phyloP scores from a whole-genome alignment of 2,888 invertebrate genomes.

The Charanyca ferruginea region DNA sequence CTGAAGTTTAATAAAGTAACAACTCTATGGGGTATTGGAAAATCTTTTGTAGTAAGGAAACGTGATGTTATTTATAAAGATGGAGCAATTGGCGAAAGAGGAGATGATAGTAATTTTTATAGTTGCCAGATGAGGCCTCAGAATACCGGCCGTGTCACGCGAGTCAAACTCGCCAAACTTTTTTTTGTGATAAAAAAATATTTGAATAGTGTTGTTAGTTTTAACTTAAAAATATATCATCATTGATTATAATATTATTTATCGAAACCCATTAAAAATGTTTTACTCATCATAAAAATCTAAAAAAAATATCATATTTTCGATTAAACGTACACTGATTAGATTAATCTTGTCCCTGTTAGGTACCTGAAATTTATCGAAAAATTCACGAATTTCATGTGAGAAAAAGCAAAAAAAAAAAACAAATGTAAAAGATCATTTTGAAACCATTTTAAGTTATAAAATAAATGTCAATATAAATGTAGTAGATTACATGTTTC shows the following conservation, averaged over 20 bases:
- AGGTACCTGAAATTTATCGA: conserved; percentile 87
- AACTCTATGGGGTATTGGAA: conserved; percentile 45
- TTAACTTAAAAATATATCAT: conserved; percentile 55
- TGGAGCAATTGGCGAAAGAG: conserved; percentile 56
- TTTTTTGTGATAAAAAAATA: conserved; percentile 82
- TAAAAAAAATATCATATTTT: conserved; percentile 51
- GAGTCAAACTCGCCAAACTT: conserved; percentile 78
- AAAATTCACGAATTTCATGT: conserved; percentile 68
- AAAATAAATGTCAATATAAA: conserved; percentile 66
- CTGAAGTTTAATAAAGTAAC: conserved; percentile 53
- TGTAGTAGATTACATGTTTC: conserved; percentile 64
- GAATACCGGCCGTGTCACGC: conserved; percentile 62
- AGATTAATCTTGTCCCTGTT: conserved; percentile 80
- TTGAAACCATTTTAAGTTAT: conserved; percentile 64
- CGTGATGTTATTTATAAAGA: conserved; percentile 62
- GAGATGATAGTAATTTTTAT: conserved; percentile 41
- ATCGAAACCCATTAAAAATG: conserved; percentile 50
- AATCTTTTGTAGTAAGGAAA: conserved; percentile 61
- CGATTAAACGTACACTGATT: conserved; percentile 61
- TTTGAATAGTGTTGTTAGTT: conserved; percentile 62
- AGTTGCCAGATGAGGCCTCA: conserved; percentile 62
- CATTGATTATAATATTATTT: conserved; percentile 61
- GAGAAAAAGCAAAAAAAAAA: conserved; percentile 58
- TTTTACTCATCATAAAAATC: conserved; percentile 61
- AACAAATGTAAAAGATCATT: conserved; percentile 64